A percentile compares a stretch with the other conserved stretches of the same genome.
phyloP scores from a whole-genome alignment of 2,888 invertebrate species.

The Leucophenga maculata region DNA sequence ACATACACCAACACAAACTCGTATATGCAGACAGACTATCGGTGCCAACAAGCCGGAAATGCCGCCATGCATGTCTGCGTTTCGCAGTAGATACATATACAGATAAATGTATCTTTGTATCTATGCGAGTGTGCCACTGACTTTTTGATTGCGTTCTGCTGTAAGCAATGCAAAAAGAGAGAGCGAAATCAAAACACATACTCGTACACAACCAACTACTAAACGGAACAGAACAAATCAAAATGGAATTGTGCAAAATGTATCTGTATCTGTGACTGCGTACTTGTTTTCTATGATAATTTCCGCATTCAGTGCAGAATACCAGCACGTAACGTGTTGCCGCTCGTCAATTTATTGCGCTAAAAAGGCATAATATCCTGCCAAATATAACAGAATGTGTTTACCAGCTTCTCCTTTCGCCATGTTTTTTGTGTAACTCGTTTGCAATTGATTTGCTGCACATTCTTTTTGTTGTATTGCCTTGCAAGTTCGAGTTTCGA shows the following conservation, averaged over 20 bases:
- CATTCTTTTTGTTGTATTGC: background rate
- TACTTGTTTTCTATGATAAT: slow-evolving; percentile 8
- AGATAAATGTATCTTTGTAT: slow-evolving; percentile 6
- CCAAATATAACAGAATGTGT: slow-evolving; percentile 6
- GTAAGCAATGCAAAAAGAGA: slow-evolving; percentile 9
- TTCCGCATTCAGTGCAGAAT: slow-evolving; percentile 14
- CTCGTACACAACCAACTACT: background rate
- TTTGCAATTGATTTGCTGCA: slow-evolving; percentile 12
- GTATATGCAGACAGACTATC: slow-evolving; percentile 50
- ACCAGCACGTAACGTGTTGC: slow-evolving; percentile 19
- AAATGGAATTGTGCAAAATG: background rate
- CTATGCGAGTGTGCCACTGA: slow-evolving; percentile 31
- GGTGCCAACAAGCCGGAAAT: slow-evolving; percentile 66
- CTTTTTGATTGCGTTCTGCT: slow-evolving; percentile 61
- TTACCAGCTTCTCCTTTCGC: background rate
- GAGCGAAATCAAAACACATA: slow-evolving; percentile 1
- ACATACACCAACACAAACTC: slow-evolving; percentile 6
- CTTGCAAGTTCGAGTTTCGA: background rate
- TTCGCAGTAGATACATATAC: background rate
- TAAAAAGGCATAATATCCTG: slow-evolving; percentile 27
- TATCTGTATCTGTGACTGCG: background rate
- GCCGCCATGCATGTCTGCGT: slow-evolving; percentile 65
- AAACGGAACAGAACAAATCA: too few relatives aligned
- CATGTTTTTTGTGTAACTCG: background rate
- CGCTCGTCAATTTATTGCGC: slow-evolving; percentile 16